These are phyloP conservation scores for Acarapis woodi DNA, from an alignment of 1,140 invertebrate genomes.

Conservation along the genomic window DNA sequence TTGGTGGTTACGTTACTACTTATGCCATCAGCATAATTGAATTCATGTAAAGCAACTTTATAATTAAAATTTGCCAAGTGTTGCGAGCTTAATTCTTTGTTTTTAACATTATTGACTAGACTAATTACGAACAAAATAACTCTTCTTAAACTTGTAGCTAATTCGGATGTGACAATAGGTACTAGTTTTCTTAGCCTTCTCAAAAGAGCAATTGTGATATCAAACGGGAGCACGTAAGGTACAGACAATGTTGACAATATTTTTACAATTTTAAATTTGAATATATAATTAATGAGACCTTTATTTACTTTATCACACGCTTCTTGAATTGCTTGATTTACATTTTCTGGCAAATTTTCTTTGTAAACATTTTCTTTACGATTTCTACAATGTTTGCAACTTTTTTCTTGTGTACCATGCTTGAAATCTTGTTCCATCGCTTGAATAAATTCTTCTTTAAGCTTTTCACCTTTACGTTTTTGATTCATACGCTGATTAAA, in stretches of 20 bases:
- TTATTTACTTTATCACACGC: slow-evolving; percentile 68
- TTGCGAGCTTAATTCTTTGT: too few relatives aligned
- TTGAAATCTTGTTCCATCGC: background rate
- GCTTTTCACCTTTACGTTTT: background rate
- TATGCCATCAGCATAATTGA: too few relatives aligned
- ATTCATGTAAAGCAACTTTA: too few relatives aligned
- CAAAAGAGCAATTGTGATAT: slow-evolving; percentile 27
- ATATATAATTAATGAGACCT: slow-evolving; percentile 60
- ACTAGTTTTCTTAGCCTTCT: slow-evolving; percentile 6
- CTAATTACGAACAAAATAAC: too few relatives aligned
- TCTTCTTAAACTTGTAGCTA: slow-evolving; percentile 4
- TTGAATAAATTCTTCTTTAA: background rate
- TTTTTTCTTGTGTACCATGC: slow-evolving; percentile 11
- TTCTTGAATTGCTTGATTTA: slow-evolving; percentile 42
- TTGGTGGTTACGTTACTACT: too few relatives aligned
- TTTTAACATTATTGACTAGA: too few relatives aligned
- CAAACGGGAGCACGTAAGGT: slow-evolving; percentile 51
- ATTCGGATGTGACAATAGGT: slow-evolving; percentile 7
- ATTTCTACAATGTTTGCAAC: slow-evolving; percentile 12
- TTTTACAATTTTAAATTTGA: slow-evolving; percentile 45
- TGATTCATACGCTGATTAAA: too few relatives aligned
- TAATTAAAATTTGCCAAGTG: too few relatives aligned
- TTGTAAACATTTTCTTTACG: slow-evolving; percentile 12
- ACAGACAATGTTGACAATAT: slow-evolving; percentile 42
- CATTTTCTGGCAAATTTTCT: slow-evolving; percentile 15